Evolutionary conservation across 1,140 invertebrate genomes (phyloP).

Genomic region (Samia ricini): DNA sequence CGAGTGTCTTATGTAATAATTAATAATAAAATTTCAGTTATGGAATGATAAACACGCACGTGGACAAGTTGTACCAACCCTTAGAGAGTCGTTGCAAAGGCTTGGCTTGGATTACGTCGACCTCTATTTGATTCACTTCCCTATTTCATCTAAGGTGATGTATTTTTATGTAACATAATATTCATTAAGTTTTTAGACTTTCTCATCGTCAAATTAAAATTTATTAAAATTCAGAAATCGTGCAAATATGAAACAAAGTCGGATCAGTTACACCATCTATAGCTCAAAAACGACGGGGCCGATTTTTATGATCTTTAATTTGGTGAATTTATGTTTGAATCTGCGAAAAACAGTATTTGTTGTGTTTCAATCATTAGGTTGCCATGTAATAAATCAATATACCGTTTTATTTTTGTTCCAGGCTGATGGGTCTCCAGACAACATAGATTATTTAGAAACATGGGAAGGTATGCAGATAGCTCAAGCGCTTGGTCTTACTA

Average conservation of each 20-base stretch:
- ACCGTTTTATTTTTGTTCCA: slow-evolving; percentile 37
- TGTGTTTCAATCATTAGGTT: too few relatives aligned
- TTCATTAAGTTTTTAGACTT: not conserved
- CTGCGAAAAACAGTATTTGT: not conserved
- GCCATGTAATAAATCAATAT: not conserved
- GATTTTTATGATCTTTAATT: too few relatives aligned
- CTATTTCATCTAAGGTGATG: slow-evolving; percentile 64
- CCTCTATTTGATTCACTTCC: slow-evolving; percentile 91
- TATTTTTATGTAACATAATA: not conserved
- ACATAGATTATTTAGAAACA: slow-evolving; percentile 81
- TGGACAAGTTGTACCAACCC: slow-evolving; percentile 80
- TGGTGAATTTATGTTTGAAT: too few relatives aligned
- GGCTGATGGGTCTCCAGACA: slow-evolving; percentile 56
- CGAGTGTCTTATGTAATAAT: too few relatives aligned
- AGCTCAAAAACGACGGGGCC: too few relatives aligned
- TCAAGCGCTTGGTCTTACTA: slow-evolving; percentile 81
- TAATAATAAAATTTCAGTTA: slow-evolving; percentile 59
- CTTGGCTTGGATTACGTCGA: slow-evolving; percentile 87
- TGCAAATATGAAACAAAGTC: too few relatives aligned
- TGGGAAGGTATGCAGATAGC: slow-evolving; percentile 88
- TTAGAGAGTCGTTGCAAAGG: slow-evolving; percentile 82
- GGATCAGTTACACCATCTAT: too few relatives aligned
- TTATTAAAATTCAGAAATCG: too few relatives aligned
- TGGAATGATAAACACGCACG: slow-evolving; percentile 66
- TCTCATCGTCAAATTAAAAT: not conserved